phyloP scores from a whole-genome alignment of 1,140 invertebrate species.

The Atta cephalotes region DNA sequence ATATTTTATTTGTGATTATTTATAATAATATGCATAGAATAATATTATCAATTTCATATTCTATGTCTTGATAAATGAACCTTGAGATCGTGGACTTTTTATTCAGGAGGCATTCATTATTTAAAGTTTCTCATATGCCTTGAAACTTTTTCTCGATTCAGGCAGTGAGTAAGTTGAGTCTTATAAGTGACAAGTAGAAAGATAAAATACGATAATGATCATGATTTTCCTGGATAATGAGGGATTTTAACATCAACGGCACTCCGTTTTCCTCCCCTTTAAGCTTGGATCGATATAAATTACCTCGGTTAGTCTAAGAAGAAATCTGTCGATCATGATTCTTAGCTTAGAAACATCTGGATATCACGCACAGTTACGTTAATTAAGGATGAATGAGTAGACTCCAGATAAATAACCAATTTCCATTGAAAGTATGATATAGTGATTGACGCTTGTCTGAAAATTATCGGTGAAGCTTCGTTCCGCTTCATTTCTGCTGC shows the following conservation, averaged over 20 bases:
- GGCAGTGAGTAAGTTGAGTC: slow-evolving; percentile 12
- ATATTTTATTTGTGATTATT: slow-evolving; percentile 1
- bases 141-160: background rate
- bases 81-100: background rate
- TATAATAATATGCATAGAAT: background rate
- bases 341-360: slow-evolving; percentile 56
- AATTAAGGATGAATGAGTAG: slow-evolving; percentile 71
- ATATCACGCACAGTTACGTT: slow-evolving; percentile 69
- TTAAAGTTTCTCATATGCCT: background rate
- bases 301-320: slow-evolving; percentile 20
- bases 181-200: slow-evolving; percentile 50
- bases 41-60: slow-evolving; percentile 16
- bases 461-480: slow-evolving; percentile 49
- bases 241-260: slow-evolving; percentile 23
- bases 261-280: slow-evolving; percentile 23
- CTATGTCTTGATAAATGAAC: background rate
- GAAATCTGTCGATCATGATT: slow-evolving; percentile 59
- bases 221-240: slow-evolving; percentile 45
- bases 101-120: background rate
- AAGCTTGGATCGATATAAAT: slow-evolving; percentile 32
- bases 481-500: slow-evolving; percentile 55
- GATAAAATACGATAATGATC: slow-evolving; percentile 30
- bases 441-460: slow-evolving; percentile 57
- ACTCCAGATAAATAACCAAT: slow-evolving; percentile 45
- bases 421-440: slow-evolving; percentile 39